Evolutionary conservation across 2,888 invertebrate genomes (phyloP).

Genomic region (Melipona beecheii): DNA sequence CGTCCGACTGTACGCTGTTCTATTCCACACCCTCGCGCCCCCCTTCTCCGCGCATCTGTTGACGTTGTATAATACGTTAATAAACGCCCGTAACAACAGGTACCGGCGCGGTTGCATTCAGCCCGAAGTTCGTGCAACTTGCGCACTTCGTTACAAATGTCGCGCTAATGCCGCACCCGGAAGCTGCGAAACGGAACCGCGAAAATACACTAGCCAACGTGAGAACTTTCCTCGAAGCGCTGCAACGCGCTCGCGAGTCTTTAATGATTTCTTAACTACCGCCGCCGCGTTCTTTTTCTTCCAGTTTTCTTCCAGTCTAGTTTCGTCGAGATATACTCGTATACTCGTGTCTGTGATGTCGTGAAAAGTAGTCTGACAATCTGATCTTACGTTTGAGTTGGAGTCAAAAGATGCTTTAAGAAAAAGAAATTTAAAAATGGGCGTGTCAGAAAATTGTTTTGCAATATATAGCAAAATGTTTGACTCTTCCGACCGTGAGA

Average conservation of each 20-base stretch:
- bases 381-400: too few relatives aligned
- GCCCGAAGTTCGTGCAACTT: constrained; percentile 41
- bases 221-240: constrained; percentile 14
- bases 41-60: constrained; percentile 39
- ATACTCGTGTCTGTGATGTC: too few relatives aligned
- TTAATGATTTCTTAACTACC: constrained; percentile 41
- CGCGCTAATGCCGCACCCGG: constrained; percentile 42
- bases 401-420: too few relatives aligned
- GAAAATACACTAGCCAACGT: constrained; percentile 25
- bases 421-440: too few relatives aligned
- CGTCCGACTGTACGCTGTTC: constrained; percentile 39
- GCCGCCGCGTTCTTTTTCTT: not conserved
- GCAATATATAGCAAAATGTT: too few relatives aligned
- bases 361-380: too few relatives aligned
- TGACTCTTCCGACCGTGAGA: too few relatives aligned
- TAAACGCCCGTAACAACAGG: constrained; percentile 50
- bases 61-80: constrained; percentile 59
- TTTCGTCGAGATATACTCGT: too few relatives aligned
- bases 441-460: too few relatives aligned
- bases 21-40: constrained; percentile 6
- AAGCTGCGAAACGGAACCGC: constrained; percentile 48
- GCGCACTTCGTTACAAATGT: constrained; percentile 57
- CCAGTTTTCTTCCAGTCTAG: too few relatives aligned
- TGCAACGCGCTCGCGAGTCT: constrained; percentile 42
- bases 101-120: constrained; percentile 38